Evolutionary conservation across 2,888 invertebrate genomes (phyloP).

Genomic region (Ormyrus pomaceus): DNA sequence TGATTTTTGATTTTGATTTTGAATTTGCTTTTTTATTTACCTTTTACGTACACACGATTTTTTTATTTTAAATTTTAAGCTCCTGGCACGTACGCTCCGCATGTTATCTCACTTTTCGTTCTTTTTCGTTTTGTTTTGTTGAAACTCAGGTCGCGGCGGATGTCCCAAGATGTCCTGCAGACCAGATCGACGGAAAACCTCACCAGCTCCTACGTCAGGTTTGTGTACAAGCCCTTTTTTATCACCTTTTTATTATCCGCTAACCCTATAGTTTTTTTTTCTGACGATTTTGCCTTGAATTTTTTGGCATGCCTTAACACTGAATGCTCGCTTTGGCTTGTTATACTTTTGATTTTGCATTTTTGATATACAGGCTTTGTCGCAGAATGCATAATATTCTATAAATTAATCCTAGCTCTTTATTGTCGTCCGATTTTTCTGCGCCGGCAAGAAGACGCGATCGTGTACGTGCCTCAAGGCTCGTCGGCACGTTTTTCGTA

Average conservation of each 20-base stretch:
- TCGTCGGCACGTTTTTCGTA: conserved; percentile 34
- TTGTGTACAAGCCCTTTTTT: conserved; percentile 59
- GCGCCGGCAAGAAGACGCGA: conserved; percentile 1
- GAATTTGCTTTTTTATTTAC: background rate
- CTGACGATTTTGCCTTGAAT: background rate
- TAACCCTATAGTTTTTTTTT: background rate
- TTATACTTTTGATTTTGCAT: background rate
- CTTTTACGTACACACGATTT: conserved; percentile 26
- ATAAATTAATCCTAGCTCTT: background rate
- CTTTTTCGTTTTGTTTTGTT: conserved; percentile 77
- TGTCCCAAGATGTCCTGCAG: conserved; percentile 85
- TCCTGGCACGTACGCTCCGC: conserved; percentile 65
- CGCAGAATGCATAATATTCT: background rate
- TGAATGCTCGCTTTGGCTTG: conserved; percentile 24
- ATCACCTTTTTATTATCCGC: background rate
- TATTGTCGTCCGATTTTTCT: background rate
- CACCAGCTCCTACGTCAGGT: conserved; percentile 71
- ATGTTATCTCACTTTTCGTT: conserved; percentile 66
- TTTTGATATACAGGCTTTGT: background rate
- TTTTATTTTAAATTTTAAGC: conserved; percentile 57
- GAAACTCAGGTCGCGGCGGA: conserved; percentile 88
- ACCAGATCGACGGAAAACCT: conserved; percentile 73
- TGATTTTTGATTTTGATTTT: background rate
- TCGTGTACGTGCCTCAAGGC: conserved; percentile 21
- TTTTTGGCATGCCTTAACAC: conserved; percentile 20